Base-by-base conservation (phyloP, 2,888 invertebrate genomes). In the Teleiodes luculella region DNA sequence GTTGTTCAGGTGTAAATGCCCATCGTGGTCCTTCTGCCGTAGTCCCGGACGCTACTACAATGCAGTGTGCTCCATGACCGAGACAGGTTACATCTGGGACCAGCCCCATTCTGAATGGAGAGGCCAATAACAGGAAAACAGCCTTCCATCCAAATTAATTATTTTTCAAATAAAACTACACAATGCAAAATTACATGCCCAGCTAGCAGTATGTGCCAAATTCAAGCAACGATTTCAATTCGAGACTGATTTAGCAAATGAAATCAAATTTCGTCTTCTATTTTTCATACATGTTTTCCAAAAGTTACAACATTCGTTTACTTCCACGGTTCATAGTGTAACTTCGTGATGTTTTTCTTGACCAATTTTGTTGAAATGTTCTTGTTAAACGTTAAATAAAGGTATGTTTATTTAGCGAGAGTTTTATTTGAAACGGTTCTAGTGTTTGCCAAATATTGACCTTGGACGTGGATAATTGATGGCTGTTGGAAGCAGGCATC, bases 11-110 rank as follows among this genome's bases (percentile, higher is more conserved):
- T 97, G 97, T 85, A 94, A 95, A 72, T 97, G 97, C 70, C 97
- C 97, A 0, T 92, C 94, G 58, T 96, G 95, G 94, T 96, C 96
- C 0, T 97, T 93, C 78, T 97, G 97, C 84, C 91, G 96, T 65
- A 96, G 93, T 64, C 96, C 96, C 3, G 97, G 97, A 24, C 92
- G 94, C 58, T 97, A 97, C 80, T 97, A 97, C 85, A 96, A 97
- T 74, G 97, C 97, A 4, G 94, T 94, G 67, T 97, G 97, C 80
- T 95, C 96, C 57, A 96, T 97, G 93, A 96, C 96, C 18, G 94
- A 95, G 63, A 96, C 96, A 33, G 96, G 96, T 18, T 96, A 96
- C 83, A 96, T 97, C 72, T 97, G 96, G 97, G 93, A 94, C 59
- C 96, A 96, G 75, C 95, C 96, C 13, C 80, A 81, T 57, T 88